A percentile compares a stretch with the other conserved stretches of the same genome.
These are phyloP conservation scores for Sisor rabdophorus DNA, from an alignment of 2,113 vertebrate genomes.

Conservation along the genomic window DNA sequence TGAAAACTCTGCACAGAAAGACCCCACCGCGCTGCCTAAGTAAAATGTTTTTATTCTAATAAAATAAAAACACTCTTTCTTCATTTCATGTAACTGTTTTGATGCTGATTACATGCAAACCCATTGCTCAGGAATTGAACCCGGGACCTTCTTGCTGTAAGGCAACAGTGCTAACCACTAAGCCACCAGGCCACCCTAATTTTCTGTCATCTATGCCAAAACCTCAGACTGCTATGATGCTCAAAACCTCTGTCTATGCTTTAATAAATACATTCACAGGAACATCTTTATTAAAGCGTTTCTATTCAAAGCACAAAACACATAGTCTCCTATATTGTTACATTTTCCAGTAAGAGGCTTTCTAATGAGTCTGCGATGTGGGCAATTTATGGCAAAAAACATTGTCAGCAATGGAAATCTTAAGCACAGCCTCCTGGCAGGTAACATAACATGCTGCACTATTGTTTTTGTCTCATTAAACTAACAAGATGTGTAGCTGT, in stretches of 20 bases:
- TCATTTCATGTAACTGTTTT: no score
- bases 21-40: no score
- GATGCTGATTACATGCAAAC: no score
- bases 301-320: neutral
- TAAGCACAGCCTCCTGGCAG: neutral
- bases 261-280: neutral
- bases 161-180: no score
- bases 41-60: no score
- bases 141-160: no score
- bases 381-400: neutral
- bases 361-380: neutral
- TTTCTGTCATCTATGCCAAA: neutral
- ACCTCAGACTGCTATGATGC: neutral
- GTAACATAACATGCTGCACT: neutral
- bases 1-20: no score
- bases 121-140: no score
- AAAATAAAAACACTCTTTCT: no score
- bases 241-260: neutral
- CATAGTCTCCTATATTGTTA: neutral
- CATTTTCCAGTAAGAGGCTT: neutral
- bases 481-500: neutral
- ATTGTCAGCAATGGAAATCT: neutral
- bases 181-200: no score
- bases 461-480: neutral
- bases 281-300: neutral